Conservation (phyloP, 2,888 invertebrate genomes). For the Drosophila emarginata region DNA sequence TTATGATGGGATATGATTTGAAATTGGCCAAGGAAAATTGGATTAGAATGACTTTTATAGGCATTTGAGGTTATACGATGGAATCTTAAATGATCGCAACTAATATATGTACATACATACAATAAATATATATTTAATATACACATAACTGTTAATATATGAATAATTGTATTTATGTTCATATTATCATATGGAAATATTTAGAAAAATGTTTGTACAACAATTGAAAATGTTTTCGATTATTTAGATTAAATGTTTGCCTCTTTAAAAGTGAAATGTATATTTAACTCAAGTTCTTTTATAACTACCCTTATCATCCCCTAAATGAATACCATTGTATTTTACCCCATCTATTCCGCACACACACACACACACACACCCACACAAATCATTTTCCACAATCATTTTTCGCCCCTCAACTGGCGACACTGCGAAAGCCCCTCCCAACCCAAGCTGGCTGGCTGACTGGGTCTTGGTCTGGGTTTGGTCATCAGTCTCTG, state of each 20-base stretch:
- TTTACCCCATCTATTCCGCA: slow-evolving; percentile 30
- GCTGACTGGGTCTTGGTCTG: background rate
- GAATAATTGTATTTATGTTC: no score
- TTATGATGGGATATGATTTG: slow-evolving; percentile 32
- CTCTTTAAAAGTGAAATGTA: slow-evolving; percentile 8
- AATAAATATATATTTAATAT: no score
- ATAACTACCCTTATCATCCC: slow-evolving; percentile 35
- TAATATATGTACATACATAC: background rate
- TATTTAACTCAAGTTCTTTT: slow-evolving; percentile 32
- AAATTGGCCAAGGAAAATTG: background rate
- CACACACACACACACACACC: background rate
- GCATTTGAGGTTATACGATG: background rate
- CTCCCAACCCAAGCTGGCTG: background rate
- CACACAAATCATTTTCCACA: slow-evolving; percentile 21
- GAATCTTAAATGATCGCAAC: background rate
- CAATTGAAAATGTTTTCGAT: background rate
- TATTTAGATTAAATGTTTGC: background rate
- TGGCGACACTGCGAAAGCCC: slow-evolving; percentile 42
- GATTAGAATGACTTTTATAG: background rate
- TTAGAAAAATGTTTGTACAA: background rate
- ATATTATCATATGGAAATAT: no score
- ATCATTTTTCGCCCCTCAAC: slow-evolving; percentile 49
- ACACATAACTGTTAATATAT: no score
- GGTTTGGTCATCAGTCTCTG: slow-evolving; percentile 70
- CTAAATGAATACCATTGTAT: slow-evolving; percentile 46